Evolutionary conservation across 2,888 invertebrate species (phyloP).

Genomic region (Augiades crinisus): DNA sequence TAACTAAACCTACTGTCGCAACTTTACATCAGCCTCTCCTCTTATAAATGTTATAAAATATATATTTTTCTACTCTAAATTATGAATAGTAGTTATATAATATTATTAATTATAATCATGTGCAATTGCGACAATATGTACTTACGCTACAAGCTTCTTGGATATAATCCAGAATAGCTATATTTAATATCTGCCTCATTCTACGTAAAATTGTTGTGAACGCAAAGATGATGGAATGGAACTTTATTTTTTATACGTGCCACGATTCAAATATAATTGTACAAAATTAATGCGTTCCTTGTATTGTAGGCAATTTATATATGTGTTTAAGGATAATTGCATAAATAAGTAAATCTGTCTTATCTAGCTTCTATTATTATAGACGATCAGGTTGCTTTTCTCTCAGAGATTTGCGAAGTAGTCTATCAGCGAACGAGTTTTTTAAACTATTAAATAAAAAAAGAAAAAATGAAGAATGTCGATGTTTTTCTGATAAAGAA

Average conservation of each 20-base stretch:
- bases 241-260: background rate
- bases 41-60: background rate
- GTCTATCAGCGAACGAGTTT: no score
- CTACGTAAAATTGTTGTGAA: constrained; percentile 22
- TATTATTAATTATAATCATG: background rate
- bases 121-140: background rate
- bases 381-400: constrained; percentile 12
- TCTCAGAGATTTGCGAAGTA: no score
- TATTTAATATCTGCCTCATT: constrained; percentile 3
- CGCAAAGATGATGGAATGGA: constrained; percentile 9
- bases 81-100: background rate
- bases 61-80: background rate
- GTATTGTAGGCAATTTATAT: background rate
- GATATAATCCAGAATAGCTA: constrained; percentile 10
- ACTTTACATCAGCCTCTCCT: no score
- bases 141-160: constrained; percentile 5
- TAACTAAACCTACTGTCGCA: no score
- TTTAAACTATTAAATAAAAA: no score
- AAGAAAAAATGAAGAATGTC: no score
- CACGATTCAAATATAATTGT: constrained; percentile 3
- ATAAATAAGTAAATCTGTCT: background rate
- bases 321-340: background rate
- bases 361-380: constrained; percentile 14
- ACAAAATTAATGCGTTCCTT: constrained; percentile 8
- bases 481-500: no score